Evolutionary conservation across 1,140 invertebrate species (phyloP), one percentile per base, ranked within the genome.

Genomic region (Drosophila azteca): DNA sequence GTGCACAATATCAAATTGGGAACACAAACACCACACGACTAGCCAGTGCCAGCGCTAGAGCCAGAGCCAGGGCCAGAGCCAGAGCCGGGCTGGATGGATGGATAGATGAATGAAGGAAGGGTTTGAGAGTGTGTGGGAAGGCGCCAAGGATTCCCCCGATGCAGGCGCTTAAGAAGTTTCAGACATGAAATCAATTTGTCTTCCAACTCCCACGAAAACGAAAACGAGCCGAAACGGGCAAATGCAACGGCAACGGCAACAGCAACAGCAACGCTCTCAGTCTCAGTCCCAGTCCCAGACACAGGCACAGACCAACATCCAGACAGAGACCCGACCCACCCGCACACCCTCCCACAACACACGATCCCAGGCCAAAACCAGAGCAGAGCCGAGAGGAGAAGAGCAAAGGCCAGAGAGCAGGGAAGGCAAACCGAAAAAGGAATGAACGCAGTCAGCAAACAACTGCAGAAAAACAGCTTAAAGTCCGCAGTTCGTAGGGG

Each of bases 151-250:
- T 75, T 85, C 76, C 79, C 83, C 46, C 72, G 79, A 59, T 88
- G 65, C 82, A 70, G 71, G 74, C 83, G 83, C 83, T 88, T 88
- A 83, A 88, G 79, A 88, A 87, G 83, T 88, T 88, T 89, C 79
- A 88, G 84, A 89, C 84, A 88, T 88, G 84, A 88, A 88, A 88
- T 88, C 84, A 88, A 88, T 88, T 88, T 88, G 84, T 88, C 84
- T 88, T 88, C 77, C 79, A 74, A 88, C 83, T 88, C 79, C 79
- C 83, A 87, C 83, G 83, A 87, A 85, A 84, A 84, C 59, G 77
- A 84, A 84, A 88, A 80, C 66, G 72, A 84, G 72, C 57, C 77
- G 68, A 61, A 69, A 54, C 58, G 45, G 55, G 57, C 52, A 74
- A 76, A 65, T 60, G 54, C 60, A 55, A 73, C 53, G 57, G 48